Evolutionary conservation across 2,113 vertebrate genomes (phyloP).

Genomic region (Sturnus vulgaris): DNA sequence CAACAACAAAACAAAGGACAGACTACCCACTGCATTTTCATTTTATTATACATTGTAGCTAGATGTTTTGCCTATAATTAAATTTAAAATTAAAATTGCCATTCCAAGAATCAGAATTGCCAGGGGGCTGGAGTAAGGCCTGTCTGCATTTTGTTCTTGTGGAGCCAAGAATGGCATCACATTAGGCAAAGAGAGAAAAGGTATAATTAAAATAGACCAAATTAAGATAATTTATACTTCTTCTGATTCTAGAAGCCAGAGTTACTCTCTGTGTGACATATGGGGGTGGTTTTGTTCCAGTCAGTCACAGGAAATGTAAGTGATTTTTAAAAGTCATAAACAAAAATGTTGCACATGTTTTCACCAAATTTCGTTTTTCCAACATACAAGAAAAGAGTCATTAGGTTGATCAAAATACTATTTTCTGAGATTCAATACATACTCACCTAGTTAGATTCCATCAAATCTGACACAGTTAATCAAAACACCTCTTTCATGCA

Average conservation of each 20-base stretch:
- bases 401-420: neutral
- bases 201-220: neutral
- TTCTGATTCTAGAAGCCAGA: neutral
- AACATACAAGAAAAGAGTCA: neutral
- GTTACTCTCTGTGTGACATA: neutral
- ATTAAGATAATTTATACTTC: neutral
- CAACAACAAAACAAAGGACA: neutral
- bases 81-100: neutral
- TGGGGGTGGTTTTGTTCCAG: neutral
- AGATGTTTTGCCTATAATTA: neutral
- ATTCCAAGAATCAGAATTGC: neutral
- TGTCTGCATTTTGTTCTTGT: neutral
- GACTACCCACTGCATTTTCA: neutral
- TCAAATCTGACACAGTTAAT: neutral
- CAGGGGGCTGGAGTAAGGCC: neutral
- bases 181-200: neutral
- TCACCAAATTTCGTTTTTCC: neutral
- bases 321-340: neutral
- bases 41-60: neutral
- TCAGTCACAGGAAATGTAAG: neutral
- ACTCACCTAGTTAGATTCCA: neutral
- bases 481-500: neutral
- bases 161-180: neutral
- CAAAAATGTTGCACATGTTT: neutral
- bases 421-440: neutral